Evolutionary conservation across 1,140 invertebrate genomes (phyloP), one percentile per base, ranked within the genome.

Genomic region (Samia ricini): DNA sequence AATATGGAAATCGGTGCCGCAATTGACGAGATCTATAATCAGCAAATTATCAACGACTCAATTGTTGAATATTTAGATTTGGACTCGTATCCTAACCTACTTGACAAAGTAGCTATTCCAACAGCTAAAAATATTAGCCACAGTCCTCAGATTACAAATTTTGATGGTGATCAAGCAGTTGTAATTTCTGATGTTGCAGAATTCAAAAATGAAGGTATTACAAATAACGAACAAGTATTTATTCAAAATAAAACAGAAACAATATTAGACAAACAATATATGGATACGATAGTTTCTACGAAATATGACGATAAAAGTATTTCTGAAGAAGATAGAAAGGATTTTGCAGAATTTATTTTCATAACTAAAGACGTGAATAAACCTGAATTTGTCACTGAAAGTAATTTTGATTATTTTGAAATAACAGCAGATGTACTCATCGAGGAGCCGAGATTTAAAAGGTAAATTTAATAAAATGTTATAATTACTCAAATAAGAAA

Each of bases 301-400:
- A 24, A 55, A 24, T 21, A 2, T 23, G 22, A 55, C 8, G 22
- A 24, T 55, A 6, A 24, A 22, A 24, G 12, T 55, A n/a, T 12
- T 10, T 23, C 8, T 22, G n/a, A 12, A 2, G 52, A 55, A 23
- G 52, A 55, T 21, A 55, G 24, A 19, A 18, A 52, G 21, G 52
- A 55, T 12, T 55, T 55, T 22, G 52, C 23, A 15, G 52, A 55
- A 18, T 55, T 55, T 55, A 55, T 55, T 21, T 55, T 54, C 21
- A 24, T 55, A 24, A 5, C 5, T 6, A 4, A 55, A 4, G 20
- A 8, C 12, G 15, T 24, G 2, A 12, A 23, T 24, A 4, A 15
- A 55, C 8, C 15, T 2, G 52, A 24, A 22, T 22, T 24, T 12
- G 21, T 19, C 12, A 42, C 33, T 42, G 33, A 42, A 42, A 15